Evolutionary conservation across 2,797 vertebrate genomes (phyloP).

Genomic region (Phylloscopus collybita): DNA sequence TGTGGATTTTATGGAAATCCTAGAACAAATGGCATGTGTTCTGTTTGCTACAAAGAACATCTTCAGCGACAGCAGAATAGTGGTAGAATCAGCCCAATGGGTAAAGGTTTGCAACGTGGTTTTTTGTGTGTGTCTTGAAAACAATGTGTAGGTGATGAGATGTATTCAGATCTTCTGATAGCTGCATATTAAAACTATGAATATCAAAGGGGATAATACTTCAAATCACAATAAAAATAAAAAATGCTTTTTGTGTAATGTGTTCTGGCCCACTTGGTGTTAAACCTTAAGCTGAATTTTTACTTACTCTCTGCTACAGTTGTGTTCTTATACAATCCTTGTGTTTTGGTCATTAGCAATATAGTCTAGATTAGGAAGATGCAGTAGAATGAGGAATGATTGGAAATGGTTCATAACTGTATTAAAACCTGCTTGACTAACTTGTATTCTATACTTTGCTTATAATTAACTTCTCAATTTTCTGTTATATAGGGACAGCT

Average conservation of each 20-base stretch:
- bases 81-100: conserved; percentile 86
- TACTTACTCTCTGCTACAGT: not conserved
- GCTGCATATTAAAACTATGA: not conserved
- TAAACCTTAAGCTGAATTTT: not conserved
- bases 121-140: not conserved
- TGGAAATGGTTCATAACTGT: not conserved
- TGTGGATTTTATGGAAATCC: conserved; percentile 99
- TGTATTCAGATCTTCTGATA: conserved; percentile 1
- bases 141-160: conserved; percentile 14
- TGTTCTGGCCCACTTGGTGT: not conserved
- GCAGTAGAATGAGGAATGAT: not conserved
- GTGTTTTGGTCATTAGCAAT: not conserved
- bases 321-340: not conserved
- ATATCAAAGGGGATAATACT: not conserved
- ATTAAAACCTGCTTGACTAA: not conserved
- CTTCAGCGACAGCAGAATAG: conserved; percentile 96
- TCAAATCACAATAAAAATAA: not conserved
- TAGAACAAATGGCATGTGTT: conserved; percentile 98
- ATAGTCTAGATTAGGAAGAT: not conserved
- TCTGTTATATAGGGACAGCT: conserved; percentile 78
- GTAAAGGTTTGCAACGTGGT: not conserved
- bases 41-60: conserved; percentile 98
- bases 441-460: not conserved
- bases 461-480: conserved; percentile 2
- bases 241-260: not conserved